phyloP scores from a whole-genome alignment of 2,888 invertebrate species.

The Lycophotia porphyrea region DNA sequence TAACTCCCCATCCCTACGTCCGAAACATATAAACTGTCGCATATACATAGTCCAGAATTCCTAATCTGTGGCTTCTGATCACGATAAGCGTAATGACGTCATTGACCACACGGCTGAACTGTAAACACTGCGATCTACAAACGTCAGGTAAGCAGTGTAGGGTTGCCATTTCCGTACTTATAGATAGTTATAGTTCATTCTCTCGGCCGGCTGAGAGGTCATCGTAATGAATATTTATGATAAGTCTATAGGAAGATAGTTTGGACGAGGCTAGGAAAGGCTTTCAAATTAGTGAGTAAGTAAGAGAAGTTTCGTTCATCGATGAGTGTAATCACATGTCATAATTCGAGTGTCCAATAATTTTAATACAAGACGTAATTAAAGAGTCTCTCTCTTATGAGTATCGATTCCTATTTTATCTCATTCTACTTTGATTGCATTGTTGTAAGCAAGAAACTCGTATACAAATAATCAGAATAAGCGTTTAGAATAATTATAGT shows the following conservation, averaged over 20 bases:
- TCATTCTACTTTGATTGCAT: not conserved
- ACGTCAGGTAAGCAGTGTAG: slow-evolving; percentile 7
- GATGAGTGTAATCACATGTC: not conserved
- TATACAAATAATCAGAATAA: not conserved
- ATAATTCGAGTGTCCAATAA: not conserved
- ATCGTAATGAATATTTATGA: slow-evolving; percentile 19
- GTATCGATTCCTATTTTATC: not conserved
- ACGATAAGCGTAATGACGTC: slow-evolving; percentile 44
- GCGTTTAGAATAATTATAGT: not conserved
- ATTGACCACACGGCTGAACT: slow-evolving; percentile 23
- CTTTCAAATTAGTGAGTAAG: not conserved
- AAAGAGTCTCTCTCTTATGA: no score
- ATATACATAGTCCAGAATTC: slow-evolving; percentile 10
- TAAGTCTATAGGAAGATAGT: not conserved
- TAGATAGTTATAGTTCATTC: slow-evolving; percentile 5
- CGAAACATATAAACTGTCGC: not conserved
- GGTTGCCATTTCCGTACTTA: not conserved
- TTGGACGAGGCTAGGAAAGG: not conserved
- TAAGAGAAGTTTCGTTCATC: not conserved
- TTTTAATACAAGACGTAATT: not conserved
- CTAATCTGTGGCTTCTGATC: slow-evolving; percentile 11
- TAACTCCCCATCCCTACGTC: not conserved
- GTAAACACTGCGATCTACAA: slow-evolving; percentile 23
- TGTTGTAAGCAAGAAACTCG: not conserved
- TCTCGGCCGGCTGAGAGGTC: not conserved